Percentiles rank a stretch among this genome's conserved stretches.
Evolutionary conservation across 2,888 invertebrate genomes (phyloP).

Genomic region (Aleiodes testaceus): DNA sequence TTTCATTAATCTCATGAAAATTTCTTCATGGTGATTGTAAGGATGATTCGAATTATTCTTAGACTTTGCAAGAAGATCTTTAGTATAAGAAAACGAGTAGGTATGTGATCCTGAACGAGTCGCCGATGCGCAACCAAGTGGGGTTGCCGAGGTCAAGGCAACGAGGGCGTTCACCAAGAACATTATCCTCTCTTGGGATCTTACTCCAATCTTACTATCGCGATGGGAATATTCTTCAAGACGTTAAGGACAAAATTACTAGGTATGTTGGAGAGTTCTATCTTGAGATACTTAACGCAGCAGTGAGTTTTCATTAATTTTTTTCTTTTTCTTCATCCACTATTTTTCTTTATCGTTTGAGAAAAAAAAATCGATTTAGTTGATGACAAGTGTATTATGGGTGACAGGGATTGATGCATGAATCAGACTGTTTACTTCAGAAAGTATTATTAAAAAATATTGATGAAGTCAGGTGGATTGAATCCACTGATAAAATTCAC

Average conservation of each 20-base stretch:
- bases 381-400: constrained; percentile 22
- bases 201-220: constrained; percentile 29
- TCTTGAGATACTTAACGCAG: constrained; percentile 3
- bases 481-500: constrained; percentile 15
- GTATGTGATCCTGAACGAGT: constrained; percentile 25
- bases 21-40: constrained; percentile 2
- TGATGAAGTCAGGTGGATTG: constrained; percentile 24
- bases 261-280: neutral
- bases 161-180: constrained; percentile 63
- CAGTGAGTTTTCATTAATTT: too few species aligned
- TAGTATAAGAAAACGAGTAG: constrained; percentile 26
- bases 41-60: constrained; percentile 40
- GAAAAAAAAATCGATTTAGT: constrained; percentile 3
- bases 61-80: constrained; percentile 24
- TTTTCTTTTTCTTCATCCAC: neutral
- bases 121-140: constrained; percentile 52
- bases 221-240: constrained; percentile 24
- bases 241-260: constrained; percentile 17
- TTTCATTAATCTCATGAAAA: constrained; percentile 1
- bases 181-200: constrained; percentile 40
- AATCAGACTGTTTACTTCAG: constrained; percentile 15
- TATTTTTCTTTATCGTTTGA: neutral
- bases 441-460: constrained; percentile 12
- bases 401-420: constrained; percentile 24
- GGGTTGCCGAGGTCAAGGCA: constrained; percentile 63